phyloP scores from a whole-genome alignment of 1,140 invertebrate species.

The Schlechtendalia chinensis region DNA sequence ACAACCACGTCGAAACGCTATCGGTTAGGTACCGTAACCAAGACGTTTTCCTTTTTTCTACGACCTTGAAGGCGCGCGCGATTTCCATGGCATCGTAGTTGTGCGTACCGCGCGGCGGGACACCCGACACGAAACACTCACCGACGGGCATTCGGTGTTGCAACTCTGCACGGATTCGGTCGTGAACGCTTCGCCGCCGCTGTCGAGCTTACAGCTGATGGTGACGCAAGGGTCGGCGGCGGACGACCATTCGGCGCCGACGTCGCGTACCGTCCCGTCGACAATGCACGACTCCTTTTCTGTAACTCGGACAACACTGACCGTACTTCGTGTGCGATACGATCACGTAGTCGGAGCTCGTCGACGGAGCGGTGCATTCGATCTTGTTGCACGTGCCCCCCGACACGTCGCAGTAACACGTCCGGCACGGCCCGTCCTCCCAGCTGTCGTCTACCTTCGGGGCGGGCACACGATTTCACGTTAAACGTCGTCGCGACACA shows the following conservation, averaged over 20 bases:
- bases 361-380: conserved; percentile 56
- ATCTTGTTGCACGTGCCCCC: conserved; percentile 49
- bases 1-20: too few relatives aligned
- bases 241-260: conserved; percentile 62
- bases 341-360: conserved; percentile 61
- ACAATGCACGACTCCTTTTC: conserved; percentile 64
- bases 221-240: conserved; percentile 59
- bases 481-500: too few relatives aligned
- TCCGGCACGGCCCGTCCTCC: conserved; percentile 68
- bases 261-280: conserved; percentile 59
- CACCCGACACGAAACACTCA: not conserved
- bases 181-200: conserved; percentile 57
- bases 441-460: conserved; percentile 62
- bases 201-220: conserved; percentile 58
- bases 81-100: too few relatives aligned
- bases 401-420: conserved; percentile 61
- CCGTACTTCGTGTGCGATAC: conserved; percentile 59
- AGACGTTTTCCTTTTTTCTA: too few relatives aligned
- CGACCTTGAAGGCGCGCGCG: too few relatives aligned
- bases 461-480: too few relatives aligned
- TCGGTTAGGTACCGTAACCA: too few relatives aligned
- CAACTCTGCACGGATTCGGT: conserved; percentile 57
- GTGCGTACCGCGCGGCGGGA: too few relatives aligned
- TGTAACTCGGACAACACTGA: conserved; percentile 64
- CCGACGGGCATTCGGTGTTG: conserved; percentile 54